These are phyloP conservation scores for Ennomos fuscantarius DNA, from an alignment of 2,888 invertebrate genomes.

Conservation along the genomic window DNA sequence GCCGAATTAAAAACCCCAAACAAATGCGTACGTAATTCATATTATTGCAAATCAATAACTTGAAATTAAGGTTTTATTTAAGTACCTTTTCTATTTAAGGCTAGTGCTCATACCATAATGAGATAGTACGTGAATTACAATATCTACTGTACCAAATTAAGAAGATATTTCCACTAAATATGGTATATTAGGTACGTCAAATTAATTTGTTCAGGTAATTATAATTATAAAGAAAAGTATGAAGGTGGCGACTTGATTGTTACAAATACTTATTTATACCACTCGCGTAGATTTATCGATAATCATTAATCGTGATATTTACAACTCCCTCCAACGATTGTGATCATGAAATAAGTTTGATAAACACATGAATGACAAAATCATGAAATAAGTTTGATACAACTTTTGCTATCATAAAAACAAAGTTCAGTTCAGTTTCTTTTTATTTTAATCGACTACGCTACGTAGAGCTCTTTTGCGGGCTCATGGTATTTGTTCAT, in stretches of 20 bases:
- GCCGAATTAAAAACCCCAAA: not conserved
- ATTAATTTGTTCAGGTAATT: too few relatives aligned
- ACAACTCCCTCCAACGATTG: constrained; percentile 39
- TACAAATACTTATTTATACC: not conserved
- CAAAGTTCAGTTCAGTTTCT: constrained; percentile 51
- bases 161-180: too few relatives aligned
- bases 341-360: too few relatives aligned
- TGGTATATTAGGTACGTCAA: too few relatives aligned
- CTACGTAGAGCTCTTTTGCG: constrained; percentile 30
- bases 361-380: constrained; percentile 40
- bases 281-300: constrained; percentile 30
- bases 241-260: not conserved
- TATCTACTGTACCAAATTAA: too few relatives aligned
- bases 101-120: too few relatives aligned
- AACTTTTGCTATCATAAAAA: constrained; percentile 62
- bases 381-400: constrained; percentile 46
- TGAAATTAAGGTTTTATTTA: too few relatives aligned
- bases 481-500: constrained; percentile 39
- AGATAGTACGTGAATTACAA: too few relatives aligned
- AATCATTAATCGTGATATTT: constrained; percentile 43
- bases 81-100: too few relatives aligned
- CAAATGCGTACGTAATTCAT: not conserved
- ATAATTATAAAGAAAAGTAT: too few relatives aligned
- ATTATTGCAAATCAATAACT: not conserved
- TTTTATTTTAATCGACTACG: constrained; percentile 37